phyloP scores from a whole-genome alignment of 2,797 vertebrate species.

The Peromyscus attwateri region DNA sequence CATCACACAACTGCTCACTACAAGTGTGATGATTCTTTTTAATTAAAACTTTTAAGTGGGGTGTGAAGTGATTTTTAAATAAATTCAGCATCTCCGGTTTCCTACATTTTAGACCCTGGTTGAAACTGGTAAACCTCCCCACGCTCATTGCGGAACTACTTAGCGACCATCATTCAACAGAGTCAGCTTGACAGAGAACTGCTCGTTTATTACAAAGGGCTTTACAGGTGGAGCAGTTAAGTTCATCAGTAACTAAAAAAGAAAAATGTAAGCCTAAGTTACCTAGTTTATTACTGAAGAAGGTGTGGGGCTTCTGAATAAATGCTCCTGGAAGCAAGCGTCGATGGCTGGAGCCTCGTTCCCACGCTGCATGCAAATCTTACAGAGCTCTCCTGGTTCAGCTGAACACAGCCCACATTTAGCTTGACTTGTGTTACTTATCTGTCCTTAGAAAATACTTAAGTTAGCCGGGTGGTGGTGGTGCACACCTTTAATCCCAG shows the following conservation, averaged over 20 bases:
- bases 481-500: too few relatives aligned
- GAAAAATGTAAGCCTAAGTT: slow-evolving; percentile 80
- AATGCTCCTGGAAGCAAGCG: slow-evolving; percentile 80
- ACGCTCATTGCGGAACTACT: slow-evolving; percentile 86
- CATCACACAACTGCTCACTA: slow-evolving; percentile 81
- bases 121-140: slow-evolving; percentile 83
- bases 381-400: slow-evolving; percentile 55
- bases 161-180: slow-evolving; percentile 80
- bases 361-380: slow-evolving; percentile 69
- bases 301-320: slow-evolving; percentile 80
- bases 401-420: slow-evolving; percentile 58
- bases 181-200: slow-evolving; percentile 82
- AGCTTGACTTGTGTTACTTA: slow-evolving; percentile 59
- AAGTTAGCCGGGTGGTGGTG: neutral
- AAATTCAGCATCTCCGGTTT: slow-evolving; percentile 80
- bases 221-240: slow-evolving; percentile 83
- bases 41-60: slow-evolving; percentile 83
- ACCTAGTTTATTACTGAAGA: slow-evolving; percentile 80
- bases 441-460: slow-evolving; percentile 39
- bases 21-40: slow-evolving; percentile 82
- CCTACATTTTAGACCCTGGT: slow-evolving; percentile 84
- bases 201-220: slow-evolving; percentile 84
- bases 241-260: slow-evolving; percentile 87
- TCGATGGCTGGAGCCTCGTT: slow-evolving; percentile 75
- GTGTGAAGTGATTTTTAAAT: slow-evolving; percentile 82